Percentiles rank a stretch among this genome's conserved stretches.
Evolutionary conservation across 2,797 vertebrate species (phyloP).

Genomic region (Allochrocebus solatus): DNA sequence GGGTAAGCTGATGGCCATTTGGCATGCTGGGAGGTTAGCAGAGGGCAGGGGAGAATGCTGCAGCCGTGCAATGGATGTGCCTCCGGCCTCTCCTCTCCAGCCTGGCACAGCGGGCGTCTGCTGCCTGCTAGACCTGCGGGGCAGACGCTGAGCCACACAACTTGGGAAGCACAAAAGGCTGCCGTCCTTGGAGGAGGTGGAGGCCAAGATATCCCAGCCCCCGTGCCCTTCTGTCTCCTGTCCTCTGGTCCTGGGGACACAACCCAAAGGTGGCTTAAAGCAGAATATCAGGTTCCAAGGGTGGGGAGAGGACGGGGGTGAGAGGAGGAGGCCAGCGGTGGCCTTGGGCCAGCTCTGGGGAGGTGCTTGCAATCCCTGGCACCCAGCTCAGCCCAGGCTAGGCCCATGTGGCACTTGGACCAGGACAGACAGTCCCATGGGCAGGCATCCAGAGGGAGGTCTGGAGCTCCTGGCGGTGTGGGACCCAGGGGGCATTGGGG

Average conservation of each 20-base stretch:
- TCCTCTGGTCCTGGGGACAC: not conserved
- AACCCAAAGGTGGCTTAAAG: not conserved
- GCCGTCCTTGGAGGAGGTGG: not conserved
- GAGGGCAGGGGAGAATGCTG: not conserved
- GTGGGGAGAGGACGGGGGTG: too few species aligned
- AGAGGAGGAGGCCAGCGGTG: not conserved
- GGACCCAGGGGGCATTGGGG: not conserved
- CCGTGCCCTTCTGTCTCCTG: not conserved
- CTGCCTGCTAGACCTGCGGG: not conserved
- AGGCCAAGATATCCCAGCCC: not conserved
- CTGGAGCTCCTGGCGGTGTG: not conserved
- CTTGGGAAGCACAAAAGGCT: fast-evolving
- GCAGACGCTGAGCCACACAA: not conserved
- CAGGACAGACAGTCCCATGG: not conserved
- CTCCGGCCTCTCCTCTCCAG: not conserved
- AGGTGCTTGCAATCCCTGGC: not conserved
- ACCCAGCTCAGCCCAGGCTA: not conserved
- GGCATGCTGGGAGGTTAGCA: not conserved
- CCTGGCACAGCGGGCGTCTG: not conserved
- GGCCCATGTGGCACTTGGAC: not conserved
- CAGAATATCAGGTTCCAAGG: not conserved
- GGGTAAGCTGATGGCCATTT: not conserved
- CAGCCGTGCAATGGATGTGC: not conserved
- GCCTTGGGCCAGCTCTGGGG: not conserved
- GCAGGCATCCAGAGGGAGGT: not conserved